A percentile compares a stretch with the other conserved stretches of the same genome.
phyloP scores from a whole-genome alignment of 1,140 invertebrate species.

The Helicoverpa armigera region DNA sequence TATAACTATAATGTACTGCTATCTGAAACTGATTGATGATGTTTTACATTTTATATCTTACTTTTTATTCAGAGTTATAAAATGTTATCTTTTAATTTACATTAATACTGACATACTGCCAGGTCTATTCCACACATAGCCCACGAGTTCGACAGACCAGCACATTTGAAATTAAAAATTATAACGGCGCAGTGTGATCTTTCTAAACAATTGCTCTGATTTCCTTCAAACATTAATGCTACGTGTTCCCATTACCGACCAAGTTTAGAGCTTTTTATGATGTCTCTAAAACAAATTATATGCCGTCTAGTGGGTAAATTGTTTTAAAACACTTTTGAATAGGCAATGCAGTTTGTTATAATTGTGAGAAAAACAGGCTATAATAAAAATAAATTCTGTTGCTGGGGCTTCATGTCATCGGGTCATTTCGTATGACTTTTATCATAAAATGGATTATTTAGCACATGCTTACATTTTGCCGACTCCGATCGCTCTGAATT shows the following conservation, averaged over 20 bases:
- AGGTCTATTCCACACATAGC: constrained; percentile 51
- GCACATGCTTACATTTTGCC: too few relatives aligned
- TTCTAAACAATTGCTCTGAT: constrained; percentile 76
- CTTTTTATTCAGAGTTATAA: too few relatives aligned
- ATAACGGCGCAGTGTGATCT: constrained; percentile 68
- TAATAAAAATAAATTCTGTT: neutral
- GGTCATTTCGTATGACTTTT: too few relatives aligned
- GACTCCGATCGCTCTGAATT: too few relatives aligned
- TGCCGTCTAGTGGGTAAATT: neutral
- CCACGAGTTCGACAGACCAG: constrained; percentile 59
- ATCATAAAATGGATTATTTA: too few relatives aligned
- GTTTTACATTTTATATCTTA: too few relatives aligned
- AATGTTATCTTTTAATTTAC: too few relatives aligned
- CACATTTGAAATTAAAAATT: constrained; percentile 76
- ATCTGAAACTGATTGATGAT: too few relatives aligned
- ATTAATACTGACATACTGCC: constrained; percentile 16
- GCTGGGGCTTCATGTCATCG: too few relatives aligned
- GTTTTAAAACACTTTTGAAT: neutral
- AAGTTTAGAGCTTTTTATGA: constrained; percentile 55
- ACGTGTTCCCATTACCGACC: constrained; percentile 71
- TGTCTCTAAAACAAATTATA: constrained; percentile 23
- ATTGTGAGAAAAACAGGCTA: too few relatives aligned
- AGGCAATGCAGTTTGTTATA: neutral
- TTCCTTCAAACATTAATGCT: constrained; percentile 75
- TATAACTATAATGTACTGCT: neutral